phyloP scores from a whole-genome alignment of 2,797 vertebrate species.

The Ctenosaura bakeri region DNA sequence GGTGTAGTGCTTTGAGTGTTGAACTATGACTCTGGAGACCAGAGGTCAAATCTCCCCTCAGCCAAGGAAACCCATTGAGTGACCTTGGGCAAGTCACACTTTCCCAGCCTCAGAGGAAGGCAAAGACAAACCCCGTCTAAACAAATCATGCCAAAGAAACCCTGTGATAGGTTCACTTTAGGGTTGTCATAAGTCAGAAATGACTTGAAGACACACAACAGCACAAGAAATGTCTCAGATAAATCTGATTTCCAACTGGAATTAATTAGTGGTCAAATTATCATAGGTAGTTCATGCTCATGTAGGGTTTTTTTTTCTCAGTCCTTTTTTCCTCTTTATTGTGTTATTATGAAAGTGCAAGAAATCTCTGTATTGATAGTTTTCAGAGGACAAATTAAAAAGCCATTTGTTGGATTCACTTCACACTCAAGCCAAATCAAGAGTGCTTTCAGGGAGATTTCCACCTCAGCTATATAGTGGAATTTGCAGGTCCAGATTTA shows the following conservation, averaged over 20 bases:
- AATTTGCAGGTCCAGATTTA: constrained; percentile 78
- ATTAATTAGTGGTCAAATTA: neutral
- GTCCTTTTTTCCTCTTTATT: neutral
- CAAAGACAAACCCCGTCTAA: no score
- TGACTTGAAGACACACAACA: no score
- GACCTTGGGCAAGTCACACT: no score
- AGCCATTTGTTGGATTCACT: constrained; percentile 1
- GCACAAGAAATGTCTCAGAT: neutral
- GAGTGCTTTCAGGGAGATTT: constrained; percentile 50
- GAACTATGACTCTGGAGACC: no score
- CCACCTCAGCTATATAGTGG: constrained; percentile 73
- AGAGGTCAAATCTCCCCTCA: no score
- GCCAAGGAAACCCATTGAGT: no score
- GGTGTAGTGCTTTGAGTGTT: no score
- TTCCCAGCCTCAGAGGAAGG: no score
- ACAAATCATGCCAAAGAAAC: no score
- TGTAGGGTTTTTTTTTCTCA: neutral
- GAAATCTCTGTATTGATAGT: constrained; percentile 20
- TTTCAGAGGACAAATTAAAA: constrained; percentile 14
- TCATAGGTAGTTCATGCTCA: neutral
- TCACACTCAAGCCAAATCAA: constrained; percentile 10
- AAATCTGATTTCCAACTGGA: neutral
- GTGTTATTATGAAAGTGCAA: neutral
- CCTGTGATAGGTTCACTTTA: no score
- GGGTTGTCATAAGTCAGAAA: no score